These are phyloP conservation scores for Carollia perspicillata DNA, from an alignment of 2,113 vertebrate species.

Conservation along the genomic window DNA sequence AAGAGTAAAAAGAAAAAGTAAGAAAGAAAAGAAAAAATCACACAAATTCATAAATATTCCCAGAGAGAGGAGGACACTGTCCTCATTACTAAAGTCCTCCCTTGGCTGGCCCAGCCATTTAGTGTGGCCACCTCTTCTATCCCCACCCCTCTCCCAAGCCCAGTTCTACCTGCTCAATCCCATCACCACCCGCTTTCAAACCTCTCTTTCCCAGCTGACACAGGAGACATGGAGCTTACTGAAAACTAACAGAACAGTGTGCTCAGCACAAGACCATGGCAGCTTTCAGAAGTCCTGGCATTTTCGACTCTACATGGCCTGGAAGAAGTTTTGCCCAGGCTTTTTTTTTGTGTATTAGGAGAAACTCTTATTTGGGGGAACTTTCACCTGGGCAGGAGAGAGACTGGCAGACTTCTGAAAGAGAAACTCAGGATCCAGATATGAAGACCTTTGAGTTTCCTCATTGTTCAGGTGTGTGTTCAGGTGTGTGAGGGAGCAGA, in stretches of 20 bases:
- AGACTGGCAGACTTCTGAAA: not conserved
- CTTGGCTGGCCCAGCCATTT: not conserved
- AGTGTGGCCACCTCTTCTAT: not conserved
- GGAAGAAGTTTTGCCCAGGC: not conserved
- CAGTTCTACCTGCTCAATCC: not conserved
- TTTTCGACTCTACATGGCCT: not conserved
- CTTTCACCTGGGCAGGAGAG: not conserved
- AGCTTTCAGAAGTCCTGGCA: not conserved
- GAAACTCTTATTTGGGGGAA: not conserved
- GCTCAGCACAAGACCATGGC: not conserved
- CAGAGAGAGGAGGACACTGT: not conserved
- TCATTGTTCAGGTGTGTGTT: not conserved
- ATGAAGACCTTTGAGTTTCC: not conserved
- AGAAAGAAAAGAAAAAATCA: not conserved
- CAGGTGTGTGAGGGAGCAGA: not conserved
- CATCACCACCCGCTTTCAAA: not conserved
- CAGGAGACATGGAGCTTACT: not conserved
- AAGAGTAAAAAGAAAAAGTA: not conserved
- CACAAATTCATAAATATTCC: not conserved
- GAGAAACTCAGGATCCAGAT: not conserved
- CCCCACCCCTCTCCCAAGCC: not conserved
- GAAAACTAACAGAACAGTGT: not conserved
- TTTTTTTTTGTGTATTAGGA: not conserved
- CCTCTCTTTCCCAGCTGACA: not conserved
- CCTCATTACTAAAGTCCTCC: not conserved